phyloP scores from a whole-genome alignment of 2,888 invertebrate species.

The Stegana nigrithorax region DNA sequence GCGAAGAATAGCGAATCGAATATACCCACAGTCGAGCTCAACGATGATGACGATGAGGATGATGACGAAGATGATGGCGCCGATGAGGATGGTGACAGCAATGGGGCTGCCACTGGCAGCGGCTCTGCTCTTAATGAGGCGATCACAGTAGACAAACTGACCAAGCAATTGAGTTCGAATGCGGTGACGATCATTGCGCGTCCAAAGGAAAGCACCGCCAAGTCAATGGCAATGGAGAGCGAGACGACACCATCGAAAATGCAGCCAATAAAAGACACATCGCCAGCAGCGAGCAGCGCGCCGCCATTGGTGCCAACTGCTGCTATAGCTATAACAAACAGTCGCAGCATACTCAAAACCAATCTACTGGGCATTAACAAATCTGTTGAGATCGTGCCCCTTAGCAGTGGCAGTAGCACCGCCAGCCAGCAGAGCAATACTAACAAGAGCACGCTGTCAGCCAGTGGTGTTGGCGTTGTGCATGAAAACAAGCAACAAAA shows the following conservation, averaged over 20 bases:
- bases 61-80: slow-evolving; percentile 11
- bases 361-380: slow-evolving; percentile 60
- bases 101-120: slow-evolving; percentile 4
- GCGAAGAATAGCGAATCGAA: background rate
- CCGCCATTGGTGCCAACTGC: slow-evolving; percentile 33
- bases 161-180: slow-evolving; percentile 64
- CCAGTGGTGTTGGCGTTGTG: background rate
- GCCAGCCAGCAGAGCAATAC: background rate
- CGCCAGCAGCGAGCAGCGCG: slow-evolving; percentile 28
- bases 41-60: slow-evolving; percentile 55
- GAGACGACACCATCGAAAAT: no score
- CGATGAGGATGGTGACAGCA: slow-evolving; percentile 7
- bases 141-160: slow-evolving; percentile 64
- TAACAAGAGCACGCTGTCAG: background rate
- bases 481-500: slow-evolving; percentile 63
- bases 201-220: slow-evolving; percentile 53
- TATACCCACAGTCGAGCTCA: slow-evolving; percentile 54
- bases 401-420: background rate
- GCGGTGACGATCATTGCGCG: slow-evolving; percentile 67
- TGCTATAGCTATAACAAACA: slow-evolving; percentile 40
- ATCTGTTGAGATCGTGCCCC: slow-evolving; percentile 63
- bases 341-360: slow-evolving; percentile 65
- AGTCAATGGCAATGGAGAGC: no score
- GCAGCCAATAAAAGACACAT: background rate
- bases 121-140: slow-evolving; percentile 18